Evolutionary conservation across 2,888 invertebrate species (phyloP), one percentile per base, ranked within the genome.

Genomic region (Argyresthia albistria): DNA sequence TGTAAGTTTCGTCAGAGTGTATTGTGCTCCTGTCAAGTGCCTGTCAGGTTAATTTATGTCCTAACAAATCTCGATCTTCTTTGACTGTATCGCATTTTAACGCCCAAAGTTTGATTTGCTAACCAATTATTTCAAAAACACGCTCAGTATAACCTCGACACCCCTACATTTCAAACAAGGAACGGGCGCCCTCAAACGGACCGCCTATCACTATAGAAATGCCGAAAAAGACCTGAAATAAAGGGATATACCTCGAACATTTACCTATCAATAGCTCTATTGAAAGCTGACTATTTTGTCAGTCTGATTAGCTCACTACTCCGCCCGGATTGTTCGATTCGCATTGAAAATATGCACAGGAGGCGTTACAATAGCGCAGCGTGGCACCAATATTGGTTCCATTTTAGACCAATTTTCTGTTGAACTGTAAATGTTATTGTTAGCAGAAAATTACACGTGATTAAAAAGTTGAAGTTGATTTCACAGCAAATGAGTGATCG

Each of bases 141-240:
- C n/a, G n/a, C n/a, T n/a, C n/a, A n/a, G n/a, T 76, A 80, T 75
- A 80, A 76, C 75, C 74, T 71, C 67, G 70, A 16, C 49, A 36
- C 50, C 25, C 50, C 25, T 11, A 43, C 2, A 46, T 69, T 67
- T 67, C 64, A 59, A 76, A 73, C 25, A 25, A 6, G 6, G 11
- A 46, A 35, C 43, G 25, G 6, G 25, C 71, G 73, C 66, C 14
- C 12, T 45, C 9, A 14, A 14, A 10, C 48, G 75, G 80, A 76
- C 81, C 82, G 82, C 82, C 83, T 80, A 75, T 78, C 71, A 80
- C 79, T 76, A 87, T 86, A 81, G 81, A 87, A 87, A 82, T 76
- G 68, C 81, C 84, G 74, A 84, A 87, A 86, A 84, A 78, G 75
- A 71, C 75, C 67, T 70, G 73, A 77, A 81, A 80, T 74, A 80